Evolutionary conservation across 64 coral and sea anemone genomes (phyloP).

Genomic region (Stylophora pistillata): DNA sequence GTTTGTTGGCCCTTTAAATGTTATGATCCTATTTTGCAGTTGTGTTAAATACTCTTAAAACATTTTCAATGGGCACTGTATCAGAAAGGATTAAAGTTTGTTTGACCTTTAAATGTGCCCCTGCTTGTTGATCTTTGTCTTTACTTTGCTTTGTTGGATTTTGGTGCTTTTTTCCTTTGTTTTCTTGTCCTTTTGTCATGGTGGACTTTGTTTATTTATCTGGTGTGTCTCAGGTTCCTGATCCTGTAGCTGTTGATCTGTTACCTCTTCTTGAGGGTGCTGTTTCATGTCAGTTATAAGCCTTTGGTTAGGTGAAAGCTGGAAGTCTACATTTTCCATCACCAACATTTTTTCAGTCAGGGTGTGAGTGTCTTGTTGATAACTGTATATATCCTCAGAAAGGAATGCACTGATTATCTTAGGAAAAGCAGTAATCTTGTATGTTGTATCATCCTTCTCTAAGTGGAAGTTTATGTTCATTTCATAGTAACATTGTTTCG

Average conservation of each 20-base stretch:
- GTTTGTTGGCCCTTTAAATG: too few relatives aligned
- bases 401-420: slow-evolving; percentile 25
- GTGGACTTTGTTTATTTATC: slow-evolving; percentile 24
- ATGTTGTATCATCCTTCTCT: slow-evolving; percentile 29
- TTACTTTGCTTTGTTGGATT: slow-evolving; percentile 33
- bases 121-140: slow-evolving; percentile 20
- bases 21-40: too few relatives aligned
- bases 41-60: too few relatives aligned
- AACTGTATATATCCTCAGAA: slow-evolving; percentile 1
- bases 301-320: slow-evolving; percentile 14
- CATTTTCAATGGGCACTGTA: too few relatives aligned
- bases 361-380: slow-evolving; percentile 22
- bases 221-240: slow-evolving; percentile 2
- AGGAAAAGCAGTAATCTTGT: slow-evolving; percentile 23
- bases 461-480: slow-evolving; percentile 47
- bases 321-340: slow-evolving; percentile 10
- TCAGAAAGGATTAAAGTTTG: slow-evolving; percentile 31
- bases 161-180: slow-evolving; percentile 2
- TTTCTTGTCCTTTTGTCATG: neutral
- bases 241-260: slow-evolving; percentile 1
- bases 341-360: slow-evolving; percentile 9
- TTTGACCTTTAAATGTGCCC: slow-evolving; percentile 30
- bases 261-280: neutral
- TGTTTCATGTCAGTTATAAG: neutral
- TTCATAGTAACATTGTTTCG: slow-evolving; percentile 33